Evolutionary conservation across 2,797 vertebrate genomes (phyloP), one percentile per base, ranked within the genome.

Genomic region (Pseudochromis fuscus): DNA sequence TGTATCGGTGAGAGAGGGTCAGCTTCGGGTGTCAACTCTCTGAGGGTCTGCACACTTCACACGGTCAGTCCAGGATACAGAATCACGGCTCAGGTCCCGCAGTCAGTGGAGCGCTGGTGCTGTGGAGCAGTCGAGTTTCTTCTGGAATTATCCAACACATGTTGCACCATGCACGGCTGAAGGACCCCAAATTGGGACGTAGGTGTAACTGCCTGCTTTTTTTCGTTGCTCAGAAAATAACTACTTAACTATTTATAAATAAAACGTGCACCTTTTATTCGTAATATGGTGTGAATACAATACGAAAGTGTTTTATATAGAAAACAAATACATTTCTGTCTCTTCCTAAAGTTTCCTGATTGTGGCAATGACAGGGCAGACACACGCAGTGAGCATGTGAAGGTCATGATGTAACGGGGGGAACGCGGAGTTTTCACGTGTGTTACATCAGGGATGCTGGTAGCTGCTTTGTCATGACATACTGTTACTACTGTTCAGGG

Each of bases 111-210:
- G 24, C 5, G 28, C 5, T 23, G 4, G 2, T 3, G 21, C 31
- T 1, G 38, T 27, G 3, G 6, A 75, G 75, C 51, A 74, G 55
- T 63, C 72, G 55, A 57, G 67, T 59, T 65, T 11, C 52, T 94
- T 94, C 94, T 94, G 75, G 93, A 94, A 94, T 83, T 69, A 92
- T 93, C 92, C 85, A 89, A 92, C 92, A 91, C 92, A 89, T 92
- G 93, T 89, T 88, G 75, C 88, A 81, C 78, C 85, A 90, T 60
- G 67, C 64, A 79, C 24, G 7, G 21, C 44, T 0, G 28, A 30
- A 88, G 79, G 92, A 83, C 88, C 92, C 83, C 49, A 4, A 19
- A 44, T 16, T 0, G 5, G 63, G 60, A 1, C 4, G 18, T 2
- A 0, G 0, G 2, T 0, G 0, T 0, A n/a, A 56, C 7, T 67